Evolutionary conservation across 2,797 vertebrate genomes (phyloP).

Genomic region (Parambassis ranga): DNA sequence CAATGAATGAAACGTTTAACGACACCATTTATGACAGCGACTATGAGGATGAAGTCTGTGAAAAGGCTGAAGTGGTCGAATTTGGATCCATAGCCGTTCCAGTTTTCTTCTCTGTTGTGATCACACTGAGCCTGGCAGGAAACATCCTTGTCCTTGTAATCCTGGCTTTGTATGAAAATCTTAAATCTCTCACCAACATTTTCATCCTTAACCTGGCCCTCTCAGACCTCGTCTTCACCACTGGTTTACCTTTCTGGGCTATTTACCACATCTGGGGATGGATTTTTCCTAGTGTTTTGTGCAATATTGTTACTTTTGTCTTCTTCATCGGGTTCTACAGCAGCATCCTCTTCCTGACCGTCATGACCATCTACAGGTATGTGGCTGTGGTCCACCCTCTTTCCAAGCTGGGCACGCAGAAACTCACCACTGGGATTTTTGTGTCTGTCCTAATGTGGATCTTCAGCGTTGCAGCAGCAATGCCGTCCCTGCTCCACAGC

Average conservation of each 20-base stretch:
- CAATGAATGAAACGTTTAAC: not conserved
- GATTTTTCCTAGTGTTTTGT: conserved; percentile 81
- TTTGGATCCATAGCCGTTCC: conserved; percentile 71
- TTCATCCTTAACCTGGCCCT: conserved; percentile 91
- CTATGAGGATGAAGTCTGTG: conserved; percentile 67
- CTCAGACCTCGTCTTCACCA: conserved; percentile 89
- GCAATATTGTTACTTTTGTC: conserved; percentile 82
- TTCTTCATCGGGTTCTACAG: conserved; percentile 90
- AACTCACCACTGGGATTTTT: conserved; percentile 32
- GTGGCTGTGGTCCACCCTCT: conserved; percentile 85
- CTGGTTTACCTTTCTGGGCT: conserved; percentile 87
- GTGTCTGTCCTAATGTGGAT: conserved; percentile 77
- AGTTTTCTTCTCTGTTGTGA: conserved; percentile 79
- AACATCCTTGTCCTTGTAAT: conserved; percentile 90
- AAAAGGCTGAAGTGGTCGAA: conserved; percentile 61
- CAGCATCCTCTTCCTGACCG: conserved; percentile 86
- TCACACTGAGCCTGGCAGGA: conserved; percentile 85
- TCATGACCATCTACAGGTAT: conserved; percentile 90
- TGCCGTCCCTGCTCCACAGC: conserved; percentile 80
- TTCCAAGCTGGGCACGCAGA: conserved; percentile 71
- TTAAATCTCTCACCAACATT: conserved; percentile 87
- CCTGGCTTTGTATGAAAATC: conserved; percentile 84
- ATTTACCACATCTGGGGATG: conserved; percentile 80
- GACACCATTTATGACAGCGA: fast-evolving
- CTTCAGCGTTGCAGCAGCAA: conserved; percentile 77